Percentiles rank a stretch among this genome's conserved stretches.
These are phyloP conservation scores for Dermochelys coriacea DNA, from an alignment of 2,797 vertebrate species.

Conservation along the genomic window DNA sequence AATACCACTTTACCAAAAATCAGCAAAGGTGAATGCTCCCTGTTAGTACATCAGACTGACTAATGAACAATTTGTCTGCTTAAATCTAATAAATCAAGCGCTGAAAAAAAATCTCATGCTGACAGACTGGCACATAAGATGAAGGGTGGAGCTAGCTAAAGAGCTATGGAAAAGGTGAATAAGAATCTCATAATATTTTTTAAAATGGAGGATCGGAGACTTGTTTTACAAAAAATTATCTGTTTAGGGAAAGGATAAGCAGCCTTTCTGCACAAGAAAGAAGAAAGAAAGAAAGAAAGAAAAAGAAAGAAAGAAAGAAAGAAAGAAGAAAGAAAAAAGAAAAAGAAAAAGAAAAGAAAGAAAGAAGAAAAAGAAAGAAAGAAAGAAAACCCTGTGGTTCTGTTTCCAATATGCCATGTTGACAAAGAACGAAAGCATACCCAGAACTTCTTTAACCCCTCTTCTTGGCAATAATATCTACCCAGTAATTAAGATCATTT, in stretches of 20 bases:
- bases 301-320: too few relatives aligned
- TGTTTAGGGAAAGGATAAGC: background rate
- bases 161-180: background rate
- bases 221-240: background rate
- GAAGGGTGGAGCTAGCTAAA: background rate
- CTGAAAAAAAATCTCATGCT: slow-evolving; percentile 32
- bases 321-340: background rate
- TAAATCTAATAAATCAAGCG: slow-evolving; percentile 45
- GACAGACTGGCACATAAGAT: background rate
- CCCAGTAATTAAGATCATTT: slow-evolving; percentile 34
- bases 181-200: background rate
- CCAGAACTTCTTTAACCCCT: slow-evolving; percentile 23
- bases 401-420: slow-evolving; percentile 17
- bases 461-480: slow-evolving; percentile 7
- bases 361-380: too few relatives aligned
- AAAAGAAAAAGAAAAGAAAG: slow-evolving; percentile 13
- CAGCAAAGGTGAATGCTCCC: background rate
- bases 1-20: slow-evolving; percentile 17
- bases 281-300: background rate
- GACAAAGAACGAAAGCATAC: slow-evolving; percentile 23
- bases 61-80: slow-evolving; percentile 54
- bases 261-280: background rate
- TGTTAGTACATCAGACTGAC: slow-evolving; percentile 15
- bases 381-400: background rate
- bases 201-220: background rate